These are phyloP conservation scores for Hemiscyllium ocellatum DNA, from an alignment of 2,113 vertebrate species.

Conservation along the genomic window DNA sequence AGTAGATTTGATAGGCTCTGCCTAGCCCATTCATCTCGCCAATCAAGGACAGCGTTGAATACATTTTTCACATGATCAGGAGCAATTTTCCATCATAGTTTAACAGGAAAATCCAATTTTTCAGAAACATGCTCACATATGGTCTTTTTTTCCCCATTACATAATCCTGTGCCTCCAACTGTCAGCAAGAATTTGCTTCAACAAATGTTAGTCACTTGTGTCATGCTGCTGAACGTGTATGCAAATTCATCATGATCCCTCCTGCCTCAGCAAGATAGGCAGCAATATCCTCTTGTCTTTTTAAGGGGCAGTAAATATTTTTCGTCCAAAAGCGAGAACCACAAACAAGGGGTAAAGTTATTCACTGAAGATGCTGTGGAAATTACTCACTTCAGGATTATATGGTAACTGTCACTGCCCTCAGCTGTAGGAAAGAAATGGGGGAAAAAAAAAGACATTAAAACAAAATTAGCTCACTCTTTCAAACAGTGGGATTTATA, in stretches of 20 bases:
- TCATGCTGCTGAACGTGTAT: not conserved
- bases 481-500: not conserved
- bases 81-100: constrained; percentile 14
- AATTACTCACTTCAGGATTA: constrained; percentile 77
- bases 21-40: not conserved
- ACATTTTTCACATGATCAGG: not conserved
- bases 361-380: constrained; percentile 14
- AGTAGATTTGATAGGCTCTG: not conserved
- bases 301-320: not conserved
- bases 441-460: not conserved
- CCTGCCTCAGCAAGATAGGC: not conserved
- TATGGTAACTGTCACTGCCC: constrained; percentile 81
- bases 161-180: not conserved
- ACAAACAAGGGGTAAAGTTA: not conserved
- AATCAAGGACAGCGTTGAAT: not conserved
- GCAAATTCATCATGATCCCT: not conserved
- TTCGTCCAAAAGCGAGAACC: not conserved
- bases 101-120: not conserved
- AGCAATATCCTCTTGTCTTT: not conserved
- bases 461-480: not conserved
- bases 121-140: not conserved
- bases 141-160: not conserved
- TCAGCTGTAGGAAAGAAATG: constrained; percentile 65
- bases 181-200: not conserved
- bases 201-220: not conserved